Conservation (phyloP, 2,888 invertebrate species). For the Belgica antarctica region DNA sequence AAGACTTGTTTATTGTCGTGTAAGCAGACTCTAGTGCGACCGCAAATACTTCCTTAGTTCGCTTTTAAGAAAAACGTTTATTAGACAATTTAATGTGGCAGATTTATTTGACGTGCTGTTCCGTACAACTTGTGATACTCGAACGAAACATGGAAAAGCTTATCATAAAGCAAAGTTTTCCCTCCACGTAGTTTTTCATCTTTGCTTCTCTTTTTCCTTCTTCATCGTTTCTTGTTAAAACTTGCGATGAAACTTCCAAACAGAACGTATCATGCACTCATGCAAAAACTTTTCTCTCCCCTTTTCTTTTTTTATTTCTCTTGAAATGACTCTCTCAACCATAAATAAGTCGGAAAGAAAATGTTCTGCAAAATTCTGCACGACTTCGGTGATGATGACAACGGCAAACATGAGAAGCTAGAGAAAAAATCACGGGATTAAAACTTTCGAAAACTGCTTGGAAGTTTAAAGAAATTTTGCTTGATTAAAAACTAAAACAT, state of each 20-base stretch:
- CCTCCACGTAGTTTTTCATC: conserved; percentile 18
- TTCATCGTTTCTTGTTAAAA: too few relatives aligned
- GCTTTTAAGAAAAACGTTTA: conserved; percentile 35
- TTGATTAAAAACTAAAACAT: conserved; percentile 34
- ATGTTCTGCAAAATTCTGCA: conserved; percentile 20
- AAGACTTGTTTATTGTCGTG: conserved; percentile 33
- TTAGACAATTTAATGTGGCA: conserved; percentile 42
- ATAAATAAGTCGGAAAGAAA: conserved; percentile 24
- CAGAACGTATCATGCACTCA: conserved; percentile 23
- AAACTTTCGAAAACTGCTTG: conserved; percentile 21
- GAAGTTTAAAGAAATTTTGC: conserved; percentile 25
- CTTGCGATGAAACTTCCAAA: background rate
- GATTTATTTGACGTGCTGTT: conserved; percentile 41
- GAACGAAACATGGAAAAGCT: conserved; percentile 16
- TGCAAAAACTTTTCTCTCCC: conserved; percentile 13
- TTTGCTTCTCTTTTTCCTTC: background rate
- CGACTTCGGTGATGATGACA: conserved; percentile 21
- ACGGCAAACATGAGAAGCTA: too few relatives aligned
- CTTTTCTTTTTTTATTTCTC: background rate
- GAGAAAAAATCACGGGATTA: conserved; percentile 21
- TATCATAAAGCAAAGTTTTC: conserved; percentile 18
- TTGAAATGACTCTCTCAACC: conserved; percentile 21
- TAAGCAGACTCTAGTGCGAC: conserved; percentile 6
- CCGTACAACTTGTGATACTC: background rate
- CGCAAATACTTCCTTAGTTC: conserved; percentile 1